Percentiles rank a stretch among this genome's conserved stretches.
phyloP scores from a whole-genome alignment of 2,797 vertebrate genomes.

The Poeciliopsis infans region DNA sequence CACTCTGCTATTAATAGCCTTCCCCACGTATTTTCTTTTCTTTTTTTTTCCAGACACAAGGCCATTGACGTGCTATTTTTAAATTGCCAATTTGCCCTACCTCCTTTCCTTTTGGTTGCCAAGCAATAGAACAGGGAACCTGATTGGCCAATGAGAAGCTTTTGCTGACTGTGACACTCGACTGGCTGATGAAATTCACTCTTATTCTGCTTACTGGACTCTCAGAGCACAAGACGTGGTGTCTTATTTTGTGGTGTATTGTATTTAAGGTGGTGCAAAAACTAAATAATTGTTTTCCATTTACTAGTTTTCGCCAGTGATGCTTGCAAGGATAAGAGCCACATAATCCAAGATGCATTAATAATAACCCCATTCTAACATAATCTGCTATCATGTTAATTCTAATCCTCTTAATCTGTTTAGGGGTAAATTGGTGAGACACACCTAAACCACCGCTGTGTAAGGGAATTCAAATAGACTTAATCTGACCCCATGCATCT shows the following conservation, averaged over 20 bases:
- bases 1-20: conserved; percentile 89
- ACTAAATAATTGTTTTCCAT: not conserved
- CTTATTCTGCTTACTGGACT: conserved; percentile 39
- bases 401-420: conserved; percentile 68
- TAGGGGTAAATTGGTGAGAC: conserved; percentile 58
- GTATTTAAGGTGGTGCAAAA: not conserved
- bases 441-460: conserved; percentile 76
- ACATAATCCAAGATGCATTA: conserved; percentile 16
- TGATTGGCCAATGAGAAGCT: conserved; percentile 69
- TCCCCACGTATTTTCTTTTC: conserved; percentile 79
- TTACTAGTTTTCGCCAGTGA: conserved; percentile 5
- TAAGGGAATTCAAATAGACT: conserved; percentile 77
- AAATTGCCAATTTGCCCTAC: conserved; percentile 72
- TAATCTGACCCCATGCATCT: conserved; percentile 79
- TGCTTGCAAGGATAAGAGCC: conserved; percentile 9
- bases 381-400: conserved; percentile 50
- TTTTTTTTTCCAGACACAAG: conserved; percentile 84
- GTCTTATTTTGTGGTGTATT: not conserved
- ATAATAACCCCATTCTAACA: conserved; percentile 36
- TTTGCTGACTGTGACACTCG: conserved; percentile 66
- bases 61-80: conserved; percentile 85
- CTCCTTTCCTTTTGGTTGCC: conserved; percentile 72
- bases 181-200: conserved; percentile 57
- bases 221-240: conserved; percentile 12
- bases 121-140: conserved; percentile 68